Percentiles rank a stretch among this genome's conserved stretches.
Conservation (phyloP, 2,888 invertebrate genomes). For the Polydrusus pterygomalis region DNA sequence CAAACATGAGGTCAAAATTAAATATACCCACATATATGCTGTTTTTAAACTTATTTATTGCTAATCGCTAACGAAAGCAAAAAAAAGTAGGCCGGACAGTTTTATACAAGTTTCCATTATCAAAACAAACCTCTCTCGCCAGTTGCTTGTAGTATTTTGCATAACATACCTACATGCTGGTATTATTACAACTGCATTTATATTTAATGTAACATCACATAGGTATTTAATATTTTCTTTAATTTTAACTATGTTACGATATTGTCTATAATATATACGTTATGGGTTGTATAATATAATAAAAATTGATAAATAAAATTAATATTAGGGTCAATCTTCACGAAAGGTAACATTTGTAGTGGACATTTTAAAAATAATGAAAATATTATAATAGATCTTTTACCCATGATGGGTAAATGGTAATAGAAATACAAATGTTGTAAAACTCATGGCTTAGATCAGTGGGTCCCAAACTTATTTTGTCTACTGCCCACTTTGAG, state of each 20-base stretch:
- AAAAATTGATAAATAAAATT: neutral
- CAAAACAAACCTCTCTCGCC: neutral
- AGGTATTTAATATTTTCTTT: neutral
- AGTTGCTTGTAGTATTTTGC: neutral
- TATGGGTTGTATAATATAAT: neutral
- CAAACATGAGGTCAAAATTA: neutral
- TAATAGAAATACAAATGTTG: no score
- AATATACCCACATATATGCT: neutral
- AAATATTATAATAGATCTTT: no score
- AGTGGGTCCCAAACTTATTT: no score
- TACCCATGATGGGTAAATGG: no score
- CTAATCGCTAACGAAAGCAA: neutral
- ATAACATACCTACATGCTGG: neutral
- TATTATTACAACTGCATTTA: neutral
- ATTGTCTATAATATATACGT: no score
- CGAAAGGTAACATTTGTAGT: no score
- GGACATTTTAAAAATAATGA: no score
- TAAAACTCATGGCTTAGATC: no score
- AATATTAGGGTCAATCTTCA: no score
- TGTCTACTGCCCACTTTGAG: no score
- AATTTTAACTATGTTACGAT: neutral
- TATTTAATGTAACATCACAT: neutral
- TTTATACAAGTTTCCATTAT: neutral
- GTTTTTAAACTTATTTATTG: neutral
- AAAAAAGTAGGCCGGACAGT: neutral